These are phyloP conservation scores for Pelodiscus sinensis DNA, from an alignment of 2,113 vertebrate genomes.

Conservation along the genomic window DNA sequence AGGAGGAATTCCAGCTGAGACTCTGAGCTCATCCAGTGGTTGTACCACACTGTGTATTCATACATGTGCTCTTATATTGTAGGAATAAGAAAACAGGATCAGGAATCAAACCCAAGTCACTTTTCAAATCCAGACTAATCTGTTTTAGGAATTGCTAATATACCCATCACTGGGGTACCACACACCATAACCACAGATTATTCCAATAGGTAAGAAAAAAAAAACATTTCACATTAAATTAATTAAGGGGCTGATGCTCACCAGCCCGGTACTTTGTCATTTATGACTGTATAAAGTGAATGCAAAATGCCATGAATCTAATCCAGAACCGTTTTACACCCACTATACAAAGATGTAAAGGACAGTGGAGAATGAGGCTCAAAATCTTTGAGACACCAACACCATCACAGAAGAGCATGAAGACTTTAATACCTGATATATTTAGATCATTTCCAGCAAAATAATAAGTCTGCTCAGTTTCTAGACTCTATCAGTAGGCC, in stretches of 20 bases:
- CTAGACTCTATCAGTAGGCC: not conserved
- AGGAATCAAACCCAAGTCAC: not conserved
- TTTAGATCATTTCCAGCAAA: not conserved
- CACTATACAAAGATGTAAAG: not conserved
- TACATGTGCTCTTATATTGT: not conserved
- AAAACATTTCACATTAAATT: conserved; percentile 36
- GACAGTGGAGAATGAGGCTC: not conserved
- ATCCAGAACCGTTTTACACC: not conserved
- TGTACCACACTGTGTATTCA: not conserved
- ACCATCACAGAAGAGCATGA: rapidly evolving
- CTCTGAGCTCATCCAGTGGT: not conserved
- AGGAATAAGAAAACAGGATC: not conserved
- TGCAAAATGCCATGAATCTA: not conserved
- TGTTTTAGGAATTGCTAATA: not conserved
- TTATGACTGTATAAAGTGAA: not conserved
- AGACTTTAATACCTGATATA: not conserved
- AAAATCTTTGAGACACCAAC: not conserved
- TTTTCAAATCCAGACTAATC: conserved; percentile 17
- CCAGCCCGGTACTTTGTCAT: not conserved
- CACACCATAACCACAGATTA: not conserved
- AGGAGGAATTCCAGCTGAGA: not conserved
- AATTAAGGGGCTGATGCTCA: not conserved
- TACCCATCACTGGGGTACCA: not conserved
- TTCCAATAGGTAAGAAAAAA: not conserved
- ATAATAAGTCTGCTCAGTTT: not conserved